These are phyloP conservation scores for Strigamia maritima DNA, from an alignment of 2,888 invertebrate genomes.

Conservation along the genomic window DNA sequence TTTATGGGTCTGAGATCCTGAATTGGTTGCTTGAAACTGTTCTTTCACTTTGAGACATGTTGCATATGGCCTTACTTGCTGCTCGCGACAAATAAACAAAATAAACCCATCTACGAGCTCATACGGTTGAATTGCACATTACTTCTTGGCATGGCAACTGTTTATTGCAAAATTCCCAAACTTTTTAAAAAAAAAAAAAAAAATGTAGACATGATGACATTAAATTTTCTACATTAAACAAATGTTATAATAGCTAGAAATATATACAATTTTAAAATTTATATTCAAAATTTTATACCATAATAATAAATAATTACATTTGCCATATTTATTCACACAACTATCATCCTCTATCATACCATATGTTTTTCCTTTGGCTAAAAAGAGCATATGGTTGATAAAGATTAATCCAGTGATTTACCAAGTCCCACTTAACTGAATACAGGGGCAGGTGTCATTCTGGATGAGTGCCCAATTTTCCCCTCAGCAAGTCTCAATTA, in stretches of 20 bases:
- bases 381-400: background rate
- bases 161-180: background rate
- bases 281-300: no score
- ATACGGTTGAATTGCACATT: background rate
- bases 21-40: background rate
- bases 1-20: background rate
- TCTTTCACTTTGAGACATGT: background rate
- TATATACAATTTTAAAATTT: no score
- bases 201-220: background rate
- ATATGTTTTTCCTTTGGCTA: background rate
- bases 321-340: background rate
- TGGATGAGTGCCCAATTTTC: slow-evolving; percentile 6
- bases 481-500: background rate
- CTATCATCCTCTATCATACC: no score
- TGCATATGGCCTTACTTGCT: background rate
- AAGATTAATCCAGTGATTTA: background rate
- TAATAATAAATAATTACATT: no score
- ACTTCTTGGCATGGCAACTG: background rate
- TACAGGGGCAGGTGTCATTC: slow-evolving; percentile 16
- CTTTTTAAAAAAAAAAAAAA: background rate
- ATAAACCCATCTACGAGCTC: background rate
- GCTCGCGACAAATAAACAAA: background rate
- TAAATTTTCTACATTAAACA: background rate
- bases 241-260: no score
- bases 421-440: background rate